phyloP scores from a whole-genome alignment of 1,140 invertebrate genomes.

The Bradynema listronoti region DNA sequence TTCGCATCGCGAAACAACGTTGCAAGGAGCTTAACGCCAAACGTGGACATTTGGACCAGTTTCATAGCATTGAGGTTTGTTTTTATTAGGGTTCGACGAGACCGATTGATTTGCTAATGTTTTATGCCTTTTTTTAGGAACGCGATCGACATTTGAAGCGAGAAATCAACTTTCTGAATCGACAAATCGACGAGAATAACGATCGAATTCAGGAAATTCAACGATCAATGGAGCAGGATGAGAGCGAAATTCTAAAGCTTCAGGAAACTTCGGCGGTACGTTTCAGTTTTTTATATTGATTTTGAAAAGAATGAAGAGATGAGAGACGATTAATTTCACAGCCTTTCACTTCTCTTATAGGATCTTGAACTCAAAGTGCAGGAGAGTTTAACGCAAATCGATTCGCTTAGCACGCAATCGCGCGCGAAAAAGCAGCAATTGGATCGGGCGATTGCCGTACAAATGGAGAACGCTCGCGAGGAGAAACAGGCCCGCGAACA shows the following conservation, averaged over 20 bases:
- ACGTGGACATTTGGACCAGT: slow-evolving; percentile 91
- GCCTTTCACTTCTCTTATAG: no score
- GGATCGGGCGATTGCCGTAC: slow-evolving; percentile 11
- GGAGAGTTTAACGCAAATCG: slow-evolving; percentile 25
- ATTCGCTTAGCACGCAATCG: slow-evolving; percentile 23
- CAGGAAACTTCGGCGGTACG: slow-evolving; percentile 10
- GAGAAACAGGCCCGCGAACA: slow-evolving; percentile 88
- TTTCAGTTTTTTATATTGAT: slow-evolving; percentile 13
- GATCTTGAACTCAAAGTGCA: slow-evolving; percentile 2
- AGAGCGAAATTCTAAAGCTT: slow-evolving; percentile 25
- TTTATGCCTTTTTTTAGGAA: slow-evolving; percentile 77
- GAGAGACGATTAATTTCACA: no score
- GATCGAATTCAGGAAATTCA: slow-evolving; percentile 36
- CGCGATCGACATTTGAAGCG: slow-evolving; percentile 65
- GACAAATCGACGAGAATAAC: slow-evolving; percentile 31
- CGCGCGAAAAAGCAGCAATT: slow-evolving; percentile 21
- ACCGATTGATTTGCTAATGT: no score
- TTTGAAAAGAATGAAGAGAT: no score
- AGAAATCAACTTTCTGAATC: slow-evolving; percentile 63
- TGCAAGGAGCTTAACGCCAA: slow-evolving; percentile 97
- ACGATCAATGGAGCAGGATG: slow-evolving; percentile 25
- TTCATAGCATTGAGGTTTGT: slow-evolving; percentile 86
- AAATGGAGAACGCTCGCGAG: slow-evolving; percentile 62
- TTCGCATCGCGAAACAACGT: slow-evolving; percentile 92
- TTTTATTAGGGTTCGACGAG: no score